A percentile compares a stretch with the other conserved stretches of the same genome.
These are phyloP conservation scores for Pelosia muscerda DNA, from an alignment of 2,888 invertebrate species.

Conservation along the genomic window DNA sequence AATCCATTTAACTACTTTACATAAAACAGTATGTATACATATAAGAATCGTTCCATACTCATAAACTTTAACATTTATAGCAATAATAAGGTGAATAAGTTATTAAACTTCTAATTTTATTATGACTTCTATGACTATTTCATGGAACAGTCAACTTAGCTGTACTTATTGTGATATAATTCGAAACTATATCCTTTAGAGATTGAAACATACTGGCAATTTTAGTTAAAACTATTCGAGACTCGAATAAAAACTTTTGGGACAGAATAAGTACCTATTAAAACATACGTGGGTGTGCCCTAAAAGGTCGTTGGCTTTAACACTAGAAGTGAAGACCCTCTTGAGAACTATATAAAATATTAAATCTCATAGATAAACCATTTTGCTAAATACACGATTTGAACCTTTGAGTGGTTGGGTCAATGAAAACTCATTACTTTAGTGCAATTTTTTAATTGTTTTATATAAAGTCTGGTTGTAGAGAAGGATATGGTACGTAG, in stretches of 20 bases:
- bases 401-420: conserved; percentile 16
- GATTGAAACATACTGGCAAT: conserved; percentile 1
- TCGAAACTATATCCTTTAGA: not conserved
- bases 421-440: not conserved
- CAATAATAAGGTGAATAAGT: too few species aligned
- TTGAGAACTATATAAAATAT: conserved; percentile 29
- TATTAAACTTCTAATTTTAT: too few species aligned
- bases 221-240: conserved; percentile 1
- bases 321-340: conserved; percentile 23
- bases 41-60: too few species aligned
- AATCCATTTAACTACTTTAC: too few species aligned
- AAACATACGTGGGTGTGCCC: conserved; percentile 3
- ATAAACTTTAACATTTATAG: too few species aligned
- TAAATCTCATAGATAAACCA: conserved; percentile 11
- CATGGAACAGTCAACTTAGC: not conserved
- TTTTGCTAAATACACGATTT: conserved; percentile 18
- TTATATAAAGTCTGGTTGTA: not conserved
- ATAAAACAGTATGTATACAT: too few species aligned
- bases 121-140: not conserved
- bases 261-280: conserved; percentile 13
- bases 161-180: not conserved
- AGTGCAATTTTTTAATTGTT: not conserved
- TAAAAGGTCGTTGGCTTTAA: conserved; percentile 25
- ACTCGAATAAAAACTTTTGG: conserved; percentile 14
- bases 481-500: too few species aligned